phyloP scores from a whole-genome alignment of 2,888 invertebrate genomes.

The Agonum fuliginosum region DNA sequence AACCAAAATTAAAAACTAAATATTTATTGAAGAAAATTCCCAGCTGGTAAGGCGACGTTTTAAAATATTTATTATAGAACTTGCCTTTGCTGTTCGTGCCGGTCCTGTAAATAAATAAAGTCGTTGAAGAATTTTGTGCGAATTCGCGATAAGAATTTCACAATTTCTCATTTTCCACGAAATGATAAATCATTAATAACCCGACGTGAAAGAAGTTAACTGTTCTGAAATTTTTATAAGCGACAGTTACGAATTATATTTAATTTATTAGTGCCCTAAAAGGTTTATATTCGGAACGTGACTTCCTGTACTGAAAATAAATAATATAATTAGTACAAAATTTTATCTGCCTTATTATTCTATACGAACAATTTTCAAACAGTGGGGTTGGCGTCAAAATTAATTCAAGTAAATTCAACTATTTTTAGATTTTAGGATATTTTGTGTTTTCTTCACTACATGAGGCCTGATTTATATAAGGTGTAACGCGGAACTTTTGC shows the following conservation, averaged over 20 bases:
- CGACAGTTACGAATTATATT: not conserved
- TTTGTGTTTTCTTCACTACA: too few species aligned
- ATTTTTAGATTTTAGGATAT: too few species aligned
- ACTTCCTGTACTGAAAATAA: too few species aligned
- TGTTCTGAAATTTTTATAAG: slow-evolving; percentile 20
- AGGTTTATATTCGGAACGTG: not conserved
- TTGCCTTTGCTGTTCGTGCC: not conserved
- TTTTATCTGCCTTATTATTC: too few species aligned
- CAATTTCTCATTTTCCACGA: not conserved
- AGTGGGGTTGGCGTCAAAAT: too few species aligned
- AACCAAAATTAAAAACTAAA: not conserved
- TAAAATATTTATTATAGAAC: slow-evolving; percentile 8
- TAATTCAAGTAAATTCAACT: too few species aligned
- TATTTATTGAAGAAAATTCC: not conserved
- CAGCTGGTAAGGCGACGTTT: not conserved
- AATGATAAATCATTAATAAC: slow-evolving; percentile 23
- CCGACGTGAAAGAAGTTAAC: slow-evolving; percentile 4
- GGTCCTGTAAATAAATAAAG: slow-evolving; percentile 20
- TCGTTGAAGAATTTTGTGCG: not conserved
- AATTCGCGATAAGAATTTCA: slow-evolving; percentile 9
- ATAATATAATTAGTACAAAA: too few species aligned
- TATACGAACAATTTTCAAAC: too few species aligned
- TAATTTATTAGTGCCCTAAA: slow-evolving; percentile 28
- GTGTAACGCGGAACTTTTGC: too few species aligned
- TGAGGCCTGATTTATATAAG: too few species aligned